Base-by-base conservation (phyloP, 2,888 invertebrate genomes). In the Hesperia comma region DNA sequence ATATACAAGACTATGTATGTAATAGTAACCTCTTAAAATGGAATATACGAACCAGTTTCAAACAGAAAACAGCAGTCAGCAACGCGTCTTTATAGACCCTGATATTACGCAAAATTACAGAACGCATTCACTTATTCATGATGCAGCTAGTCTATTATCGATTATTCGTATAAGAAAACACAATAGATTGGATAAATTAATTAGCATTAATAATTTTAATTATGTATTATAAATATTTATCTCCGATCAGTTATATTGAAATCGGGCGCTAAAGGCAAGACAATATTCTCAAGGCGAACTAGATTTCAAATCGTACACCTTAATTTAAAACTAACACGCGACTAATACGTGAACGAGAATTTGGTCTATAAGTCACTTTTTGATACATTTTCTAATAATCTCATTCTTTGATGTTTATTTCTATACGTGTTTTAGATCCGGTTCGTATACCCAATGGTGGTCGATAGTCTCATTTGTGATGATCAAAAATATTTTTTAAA, bases 271-370 rank as follows among this genome's bases (percentile, higher is more conserved):
- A 6, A 17, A 56, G 46, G 60, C 37, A 49, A 61, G 19, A 61
- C 60, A 61, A 49, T 37, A 61, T 32, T 43, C 49, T 49, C 60
- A 61, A 61, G 60, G 60, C 19, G 49, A 51, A 37, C 60, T 12
- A 49, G 60, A 61, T 49, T 61, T 61, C 14, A 61, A 17, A 46
- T 8, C 6, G 12, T 17, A 15, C 17, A 46, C 43, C 43, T 46
- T 17, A 7, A 46, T 17, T 56, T 43, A n/a, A 58, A 60, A 49
- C 19, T 37, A 61, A 33, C 60, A 61, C 37, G 60, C 10, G 37
- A 61, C 14, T 8, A 49, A 33, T 6, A 37, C 49, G 37, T 61
- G 60, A 33, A 37, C 46, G 26, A 26, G 26, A 43, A 37, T 12
- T 2, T 26, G 8, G 8, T 8, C 14, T 14, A 32, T 33, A 60